Evolutionary conservation across 2,888 invertebrate species (phyloP), one percentile per base, ranked within the genome.

Genomic region (Hoplodrina ambigua): DNA sequence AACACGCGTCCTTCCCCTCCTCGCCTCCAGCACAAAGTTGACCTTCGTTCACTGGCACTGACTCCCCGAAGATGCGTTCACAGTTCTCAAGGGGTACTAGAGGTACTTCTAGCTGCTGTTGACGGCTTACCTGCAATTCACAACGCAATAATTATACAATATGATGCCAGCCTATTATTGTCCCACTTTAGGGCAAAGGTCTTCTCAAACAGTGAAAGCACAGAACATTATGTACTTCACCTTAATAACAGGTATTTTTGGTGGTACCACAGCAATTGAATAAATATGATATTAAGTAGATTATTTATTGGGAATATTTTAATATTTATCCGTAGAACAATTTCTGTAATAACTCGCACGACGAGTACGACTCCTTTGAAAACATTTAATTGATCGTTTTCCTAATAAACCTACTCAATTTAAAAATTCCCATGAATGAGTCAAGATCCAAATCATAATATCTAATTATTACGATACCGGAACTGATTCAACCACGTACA

Each of bases 21-120:
- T 97, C 97, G 0, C 98, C 98, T 0, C 98, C 98, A 0, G 97
- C 97, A 83, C 98, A 98, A 72, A 98, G 92, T 25, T 97, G 97
- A 2, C 97, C 97, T 75, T 94, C 94, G 41, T 96, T 96, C 57
- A 96, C 96, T 73, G 96, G 98, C 52, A 96, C 97, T 0, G 96
- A 97, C 13, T 96, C 96, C 1, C 97, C 97, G 84, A 97, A 98
- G 72, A 97, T 97, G 41, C 96, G 96, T 72, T 96, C 94, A 83
- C 98, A 98, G 61, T 96, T 96, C 75, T 97, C 97, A 85, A 97
- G 92, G 3, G 97, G 95, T 1, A 97, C 96, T 8, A 98, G 90
- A 0, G 97, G 97, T 52, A 98, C 96, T 70, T 97, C 96, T 56
- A 98, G 88, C 86, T 97, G 97, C 85, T 98, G 97, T 90, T 97